Base-by-base conservation (phyloP, 2,888 invertebrate genomes). In the Polydrusus tereticollis region DNA sequence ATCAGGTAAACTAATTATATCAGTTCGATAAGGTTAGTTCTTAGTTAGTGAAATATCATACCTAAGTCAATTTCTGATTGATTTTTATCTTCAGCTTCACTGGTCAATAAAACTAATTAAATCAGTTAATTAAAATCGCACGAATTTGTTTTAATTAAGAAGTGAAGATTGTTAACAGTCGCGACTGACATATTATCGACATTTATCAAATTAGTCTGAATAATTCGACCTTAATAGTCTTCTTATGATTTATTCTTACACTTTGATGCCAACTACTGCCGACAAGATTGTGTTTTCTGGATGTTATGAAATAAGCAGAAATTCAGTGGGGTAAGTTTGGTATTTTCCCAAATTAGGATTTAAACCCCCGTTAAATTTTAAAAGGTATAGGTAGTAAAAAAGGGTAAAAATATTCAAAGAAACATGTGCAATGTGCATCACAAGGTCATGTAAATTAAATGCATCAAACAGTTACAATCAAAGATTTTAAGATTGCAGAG, bases 111-210 rank as follows among this genome's bases (percentile, higher is more conserved):
- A 8, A 6, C 18, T 55, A 55, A 55, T 55, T 23, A 8, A 29
- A 14, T 55, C 10, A 7, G 29, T 55, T 55, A 55, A 55, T 55
- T 29, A 55, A 10, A 29, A 55, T n/a, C 14, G n/a, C 52, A 18
- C 52, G n/a, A 29, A 29, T 55, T 26, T 29, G 52, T 18, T 29
- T 55, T 55, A 55, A 55, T 55, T 55, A 55, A 29, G n/a, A n/a
- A n/a, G 29, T 14, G 3, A 29, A 55, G 23, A 14, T 26, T 14
- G 26, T 26, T 26, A 26, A 50, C 23, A 14, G 23, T 6, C 26
- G 1, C 16, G 12, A 8, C 16, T 29, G 16, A 55, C 18, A 12
- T 55, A 14, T 29, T 29, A 29, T 55, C 29, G 23, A 55, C 10
- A 55, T 29, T n/a, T 55, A 55, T 55, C 23, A 29, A 26, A 55